Evolutionary conservation across 2,113 vertebrate genomes (phyloP).

Genomic region (Sinocyclocheilus maitianheensis): DNA sequence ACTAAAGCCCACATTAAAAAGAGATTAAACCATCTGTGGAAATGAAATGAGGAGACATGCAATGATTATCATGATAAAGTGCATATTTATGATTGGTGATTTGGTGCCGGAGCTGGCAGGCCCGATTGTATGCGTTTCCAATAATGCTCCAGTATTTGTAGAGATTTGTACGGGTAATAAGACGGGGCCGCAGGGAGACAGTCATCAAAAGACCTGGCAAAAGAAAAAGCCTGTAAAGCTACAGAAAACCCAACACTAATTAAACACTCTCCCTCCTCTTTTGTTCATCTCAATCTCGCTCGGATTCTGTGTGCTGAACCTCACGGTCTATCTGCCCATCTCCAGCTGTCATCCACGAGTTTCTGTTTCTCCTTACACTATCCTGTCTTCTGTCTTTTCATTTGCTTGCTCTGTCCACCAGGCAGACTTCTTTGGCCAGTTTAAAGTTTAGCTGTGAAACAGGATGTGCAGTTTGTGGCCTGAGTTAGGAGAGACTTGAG

Average conservation of each 20-base stretch:
- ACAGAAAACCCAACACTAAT: conserved; percentile 37
- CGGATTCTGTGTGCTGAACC: neutral
- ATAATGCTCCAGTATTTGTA: conserved; percentile 39
- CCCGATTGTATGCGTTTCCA: conserved; percentile 52
- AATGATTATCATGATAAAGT: conserved; percentile 51
- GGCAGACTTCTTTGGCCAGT: conserved; percentile 22
- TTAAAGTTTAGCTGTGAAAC: neutral
- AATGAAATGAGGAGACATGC: conserved; percentile 42
- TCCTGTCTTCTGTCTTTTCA: conserved; percentile 21
- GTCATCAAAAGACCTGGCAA: conserved; percentile 35
- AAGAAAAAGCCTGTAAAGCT: conserved; percentile 15
- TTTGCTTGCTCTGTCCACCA: conserved; percentile 14
- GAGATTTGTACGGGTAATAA: conserved; percentile 44
- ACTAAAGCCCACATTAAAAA: conserved; percentile 43
- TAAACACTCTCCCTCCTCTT: conserved; percentile 12
- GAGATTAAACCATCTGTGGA: conserved; percentile 43
- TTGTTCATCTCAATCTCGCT: neutral
- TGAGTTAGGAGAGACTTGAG: neutral
- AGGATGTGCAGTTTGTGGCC: conserved; percentile 8
- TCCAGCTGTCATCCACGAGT: neutral
- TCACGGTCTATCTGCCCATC: neutral
- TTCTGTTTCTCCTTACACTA: neutral
- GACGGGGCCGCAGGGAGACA: conserved; percentile 7
- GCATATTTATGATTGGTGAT: conserved; percentile 50
- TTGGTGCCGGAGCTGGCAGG: conserved; percentile 48